These are phyloP conservation scores for Rhamnusium bicolor DNA, from an alignment of 2,888 invertebrate species.

Conservation along the genomic window DNA sequence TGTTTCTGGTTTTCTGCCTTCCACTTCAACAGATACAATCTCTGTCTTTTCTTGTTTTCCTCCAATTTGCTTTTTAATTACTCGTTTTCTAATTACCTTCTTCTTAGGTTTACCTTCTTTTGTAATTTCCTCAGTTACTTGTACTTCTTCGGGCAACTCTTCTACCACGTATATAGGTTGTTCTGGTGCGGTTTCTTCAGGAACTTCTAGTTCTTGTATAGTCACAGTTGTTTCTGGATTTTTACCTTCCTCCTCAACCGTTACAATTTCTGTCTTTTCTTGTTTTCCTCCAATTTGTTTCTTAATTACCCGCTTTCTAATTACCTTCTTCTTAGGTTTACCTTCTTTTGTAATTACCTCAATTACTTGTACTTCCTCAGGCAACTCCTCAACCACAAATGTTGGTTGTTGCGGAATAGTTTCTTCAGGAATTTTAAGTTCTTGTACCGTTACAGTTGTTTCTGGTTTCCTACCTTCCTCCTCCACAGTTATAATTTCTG, in stretches of 20 bases:
- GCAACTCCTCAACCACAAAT: constrained; percentile 54
- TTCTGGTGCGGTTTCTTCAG: constrained; percentile 50
- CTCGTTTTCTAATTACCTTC: constrained; percentile 62
- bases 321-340: constrained; percentile 57
- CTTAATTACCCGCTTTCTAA: constrained; percentile 64
- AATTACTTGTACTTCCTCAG: constrained; percentile 62
- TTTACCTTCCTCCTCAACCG: constrained; percentile 65
- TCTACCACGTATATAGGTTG: constrained; percentile 30
- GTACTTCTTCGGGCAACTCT: constrained; percentile 57
- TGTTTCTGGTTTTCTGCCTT: constrained; percentile 57
- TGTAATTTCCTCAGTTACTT: constrained; percentile 33
- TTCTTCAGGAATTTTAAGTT: constrained; percentile 14
- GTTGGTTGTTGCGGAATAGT: constrained; percentile 38
- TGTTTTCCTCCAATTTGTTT: constrained; percentile 58
- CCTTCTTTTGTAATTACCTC: constrained; percentile 60
- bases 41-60: constrained; percentile 62
- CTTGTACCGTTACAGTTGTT: constrained; percentile 64
- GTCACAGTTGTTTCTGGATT: constrained; percentile 60
- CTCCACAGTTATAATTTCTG: constrained; percentile 50
- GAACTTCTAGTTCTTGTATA: constrained; percentile 48
- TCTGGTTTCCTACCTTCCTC: constrained; percentile 55
- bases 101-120: constrained; percentile 48
- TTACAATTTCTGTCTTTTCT: constrained; percentile 61
- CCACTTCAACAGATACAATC: constrained; percentile 62
- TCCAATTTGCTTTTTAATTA: constrained; percentile 68